Evolutionary conservation across 2,888 invertebrate species (phyloP).

Genomic region (Pyrochroa serraticornis): DNA sequence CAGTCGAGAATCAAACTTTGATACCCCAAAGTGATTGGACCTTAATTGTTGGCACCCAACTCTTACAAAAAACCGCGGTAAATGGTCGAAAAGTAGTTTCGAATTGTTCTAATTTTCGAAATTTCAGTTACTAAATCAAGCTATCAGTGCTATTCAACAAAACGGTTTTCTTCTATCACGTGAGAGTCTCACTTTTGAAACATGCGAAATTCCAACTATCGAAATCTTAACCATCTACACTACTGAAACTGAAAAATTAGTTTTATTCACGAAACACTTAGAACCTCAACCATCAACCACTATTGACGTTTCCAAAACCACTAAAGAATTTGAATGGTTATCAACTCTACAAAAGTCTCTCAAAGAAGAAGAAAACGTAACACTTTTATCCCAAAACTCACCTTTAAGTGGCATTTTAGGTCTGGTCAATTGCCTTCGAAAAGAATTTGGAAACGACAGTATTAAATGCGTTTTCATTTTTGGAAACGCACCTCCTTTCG

Average conservation of each 20-base stretch:
- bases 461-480: constrained; percentile 64
- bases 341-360: constrained; percentile 55
- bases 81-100: not conserved
- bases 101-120: not conserved
- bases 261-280: not conserved
- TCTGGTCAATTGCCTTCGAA: constrained; percentile 70
- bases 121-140: not conserved
- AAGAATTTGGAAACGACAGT: constrained; percentile 62
- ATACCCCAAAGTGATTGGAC: constrained; percentile 1
- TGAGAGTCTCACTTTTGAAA: constrained; percentile 1
- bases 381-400: constrained; percentile 70
- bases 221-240: constrained; percentile 6
- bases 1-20: constrained; percentile 48
- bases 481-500: constrained; percentile 70
- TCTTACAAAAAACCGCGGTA: not conserved
- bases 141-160: not conserved
- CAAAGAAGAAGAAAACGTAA: constrained; percentile 52
- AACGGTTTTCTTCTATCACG: constrained; percentile 10
- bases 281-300: constrained; percentile 58
- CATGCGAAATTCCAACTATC: not conserved
- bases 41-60: constrained; percentile 1
- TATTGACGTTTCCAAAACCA: constrained; percentile 57
- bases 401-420: constrained; percentile 81
- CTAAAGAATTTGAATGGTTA: constrained; percentile 62
- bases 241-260: constrained; percentile 10